These are phyloP conservation scores for Sprattus sprattus DNA, from an alignment of 2,113 vertebrate genomes.

Conservation along the genomic window DNA sequence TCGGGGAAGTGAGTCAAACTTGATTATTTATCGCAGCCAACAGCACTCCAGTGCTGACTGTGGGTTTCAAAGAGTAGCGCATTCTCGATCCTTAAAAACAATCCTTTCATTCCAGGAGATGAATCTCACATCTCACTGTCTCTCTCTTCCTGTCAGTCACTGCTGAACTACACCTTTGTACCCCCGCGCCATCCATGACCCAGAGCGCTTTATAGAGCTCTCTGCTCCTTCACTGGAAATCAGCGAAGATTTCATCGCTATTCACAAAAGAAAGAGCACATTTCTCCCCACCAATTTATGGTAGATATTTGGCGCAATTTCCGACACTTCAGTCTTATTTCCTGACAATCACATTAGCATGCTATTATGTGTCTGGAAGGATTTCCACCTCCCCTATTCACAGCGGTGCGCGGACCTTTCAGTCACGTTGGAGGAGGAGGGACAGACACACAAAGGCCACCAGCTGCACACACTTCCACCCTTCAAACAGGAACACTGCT, in stretches of 20 bases:
- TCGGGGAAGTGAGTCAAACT: too few relatives aligned
- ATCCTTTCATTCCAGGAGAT: not conserved
- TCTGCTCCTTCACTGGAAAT: conserved; percentile 71
- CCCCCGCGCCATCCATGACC: conserved; percentile 50
- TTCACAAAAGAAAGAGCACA: conserved; percentile 62
- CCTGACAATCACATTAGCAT: conserved; percentile 75
- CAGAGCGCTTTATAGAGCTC: conserved; percentile 55
- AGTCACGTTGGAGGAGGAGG: conserved; percentile 47
- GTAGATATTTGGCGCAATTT: conserved; percentile 72
- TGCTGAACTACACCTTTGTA: conserved; percentile 63
- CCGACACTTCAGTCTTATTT: conserved; percentile 73
- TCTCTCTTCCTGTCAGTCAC: conserved; percentile 6
- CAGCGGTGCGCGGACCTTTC: conserved; percentile 64
- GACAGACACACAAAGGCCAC: conserved; percentile 67
- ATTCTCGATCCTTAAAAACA: not conserved
- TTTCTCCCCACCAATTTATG: conserved; percentile 67
- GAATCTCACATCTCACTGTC: not conserved
- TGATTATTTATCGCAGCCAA: too few relatives aligned
- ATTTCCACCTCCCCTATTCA: conserved; percentile 52
- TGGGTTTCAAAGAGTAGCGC: not conserved
- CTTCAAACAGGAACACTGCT: conserved; percentile 38
- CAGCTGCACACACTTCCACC: conserved; percentile 76
- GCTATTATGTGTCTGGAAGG: conserved; percentile 64
- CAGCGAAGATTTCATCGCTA: conserved; percentile 69
- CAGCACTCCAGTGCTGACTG: not conserved